Conservation (phyloP, 2,888 invertebrate genomes). For the Pachydiplax longipennis region DNA sequence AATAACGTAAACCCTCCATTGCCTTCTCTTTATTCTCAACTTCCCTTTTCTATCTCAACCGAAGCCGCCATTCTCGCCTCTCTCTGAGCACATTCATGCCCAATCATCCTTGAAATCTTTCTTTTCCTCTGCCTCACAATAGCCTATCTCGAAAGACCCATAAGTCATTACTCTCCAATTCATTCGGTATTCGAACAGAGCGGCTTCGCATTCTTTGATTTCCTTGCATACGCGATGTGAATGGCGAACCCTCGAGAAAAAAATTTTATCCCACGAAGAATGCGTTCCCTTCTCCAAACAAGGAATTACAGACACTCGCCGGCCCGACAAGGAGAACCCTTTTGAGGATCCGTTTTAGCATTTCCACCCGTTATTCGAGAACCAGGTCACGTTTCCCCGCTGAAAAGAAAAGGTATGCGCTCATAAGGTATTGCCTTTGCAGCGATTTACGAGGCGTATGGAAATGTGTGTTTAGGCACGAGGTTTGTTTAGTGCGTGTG, state of each 20-base stretch:
- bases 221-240: not conserved
- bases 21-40: not conserved
- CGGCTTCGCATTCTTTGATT: not conserved
- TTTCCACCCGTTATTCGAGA: not conserved
- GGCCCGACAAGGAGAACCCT: not conserved
- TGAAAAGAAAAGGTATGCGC: not conserved
- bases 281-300: not conserved
- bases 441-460: not conserved
- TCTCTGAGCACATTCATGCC: not conserved
- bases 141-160: not conserved
- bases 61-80: not conserved
- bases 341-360: not conserved
- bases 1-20: not conserved
- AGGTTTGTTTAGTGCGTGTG: too few relatives aligned
- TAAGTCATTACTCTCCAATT: not conserved
- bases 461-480: not conserved
- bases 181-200: not conserved
- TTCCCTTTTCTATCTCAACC: not conserved
- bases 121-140: not conserved
- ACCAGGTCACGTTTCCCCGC: not conserved
- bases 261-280: not conserved
- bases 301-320: not conserved
- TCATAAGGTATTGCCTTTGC: not conserved
- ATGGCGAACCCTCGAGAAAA: not conserved
- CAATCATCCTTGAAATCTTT: not conserved